These are phyloP conservation scores for Prosopocoilus inquinatus DNA, from an alignment of 2,888 invertebrate species.

Conservation along the genomic window DNA sequence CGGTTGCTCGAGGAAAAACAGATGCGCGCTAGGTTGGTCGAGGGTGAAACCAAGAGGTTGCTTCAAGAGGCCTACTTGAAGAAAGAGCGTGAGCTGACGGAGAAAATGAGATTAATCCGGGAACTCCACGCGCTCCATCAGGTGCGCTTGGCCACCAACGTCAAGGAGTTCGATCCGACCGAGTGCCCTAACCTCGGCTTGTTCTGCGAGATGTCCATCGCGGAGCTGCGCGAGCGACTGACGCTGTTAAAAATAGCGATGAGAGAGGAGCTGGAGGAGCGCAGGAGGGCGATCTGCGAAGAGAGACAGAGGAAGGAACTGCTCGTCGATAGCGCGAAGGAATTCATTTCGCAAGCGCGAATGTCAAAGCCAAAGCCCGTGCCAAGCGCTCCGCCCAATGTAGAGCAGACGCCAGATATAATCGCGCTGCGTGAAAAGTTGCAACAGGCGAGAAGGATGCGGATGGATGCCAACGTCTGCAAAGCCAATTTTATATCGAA, in stretches of 20 bases:
- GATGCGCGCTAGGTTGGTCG: constrained; percentile 51
- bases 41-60: constrained; percentile 52
- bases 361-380: constrained; percentile 39
- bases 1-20: constrained; percentile 57
- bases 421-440: constrained; percentile 52
- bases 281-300: constrained; percentile 51
- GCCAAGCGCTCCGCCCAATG: constrained; percentile 28
- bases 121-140: constrained; percentile 48
- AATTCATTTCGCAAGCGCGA: constrained; percentile 47
- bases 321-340: constrained; percentile 53
- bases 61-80: constrained; percentile 37
- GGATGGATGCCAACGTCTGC: constrained; percentile 32
- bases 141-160: constrained; percentile 38
- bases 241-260: constrained; percentile 53
- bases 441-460: constrained; percentile 53
- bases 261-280: constrained; percentile 55
- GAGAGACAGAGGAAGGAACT: constrained; percentile 51
- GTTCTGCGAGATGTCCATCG: constrained; percentile 64
- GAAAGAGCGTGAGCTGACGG: constrained; percentile 43
- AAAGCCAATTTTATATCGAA: no score
- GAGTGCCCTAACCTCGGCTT: constrained; percentile 59
- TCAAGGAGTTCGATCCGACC: constrained; percentile 59
- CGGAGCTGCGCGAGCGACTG: constrained; percentile 60
- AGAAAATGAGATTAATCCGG: constrained; percentile 47
- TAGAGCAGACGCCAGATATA: constrained; percentile 50